Conservation (phyloP, 53 echinoderm and acorn worm species). For the Mesocentrotus franciscanus region DNA sequence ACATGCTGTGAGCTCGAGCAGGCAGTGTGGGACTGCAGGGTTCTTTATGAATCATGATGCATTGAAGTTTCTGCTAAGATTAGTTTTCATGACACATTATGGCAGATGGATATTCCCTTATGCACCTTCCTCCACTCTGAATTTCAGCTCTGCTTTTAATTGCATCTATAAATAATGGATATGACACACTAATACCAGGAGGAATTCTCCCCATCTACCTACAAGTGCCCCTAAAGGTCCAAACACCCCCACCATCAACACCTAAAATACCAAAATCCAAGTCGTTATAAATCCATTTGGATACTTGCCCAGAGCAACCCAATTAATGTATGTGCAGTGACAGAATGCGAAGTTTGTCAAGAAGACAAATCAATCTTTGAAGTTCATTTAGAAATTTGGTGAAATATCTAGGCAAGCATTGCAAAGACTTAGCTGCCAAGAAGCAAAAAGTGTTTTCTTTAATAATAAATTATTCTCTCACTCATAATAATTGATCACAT, state of each 20-base stretch:
- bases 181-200: background rate
- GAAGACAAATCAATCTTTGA: background rate
- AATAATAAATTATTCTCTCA: too few species aligned
- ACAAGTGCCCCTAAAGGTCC: background rate
- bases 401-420: background rate
- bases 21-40: background rate
- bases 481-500: background rate
- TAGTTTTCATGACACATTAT: conserved; percentile 12
- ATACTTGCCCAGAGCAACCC: background rate
- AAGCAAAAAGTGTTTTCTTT: background rate
- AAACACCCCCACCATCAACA: background rate
- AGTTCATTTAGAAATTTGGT: background rate
- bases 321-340: background rate
- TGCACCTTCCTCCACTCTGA: conserved; percentile 16
- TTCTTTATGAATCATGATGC: background rate
- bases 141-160: conserved; percentile 33
- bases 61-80: conserved; percentile 31
- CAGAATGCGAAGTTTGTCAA: background rate
- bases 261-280: background rate
- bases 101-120: conserved; percentile 29
- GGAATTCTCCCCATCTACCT: background rate
- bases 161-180: conserved; percentile 41
- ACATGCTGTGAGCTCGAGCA: conserved; percentile 16
- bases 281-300: background rate
- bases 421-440: background rate